phyloP scores from a whole-genome alignment of 2,888 invertebrate genomes.

The Metopia argyrocephala region DNA sequence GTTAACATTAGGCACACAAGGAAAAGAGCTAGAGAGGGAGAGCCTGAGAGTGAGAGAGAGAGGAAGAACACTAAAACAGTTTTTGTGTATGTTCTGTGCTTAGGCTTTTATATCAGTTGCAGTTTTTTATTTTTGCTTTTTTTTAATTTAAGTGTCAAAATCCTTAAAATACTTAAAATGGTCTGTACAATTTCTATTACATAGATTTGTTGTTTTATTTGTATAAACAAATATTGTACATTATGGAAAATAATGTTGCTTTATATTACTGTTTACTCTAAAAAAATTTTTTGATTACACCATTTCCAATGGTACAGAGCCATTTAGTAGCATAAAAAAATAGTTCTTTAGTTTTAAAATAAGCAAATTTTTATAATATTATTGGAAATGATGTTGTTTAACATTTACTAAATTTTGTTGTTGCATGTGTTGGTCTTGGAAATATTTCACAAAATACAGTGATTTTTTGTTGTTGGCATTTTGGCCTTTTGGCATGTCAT shows the following conservation, averaged over 20 bases:
- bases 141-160: constrained; percentile 58
- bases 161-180: constrained; percentile 20
- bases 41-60: background rate
- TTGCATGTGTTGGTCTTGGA: constrained; percentile 1
- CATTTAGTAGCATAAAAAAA: no score
- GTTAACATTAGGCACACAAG: constrained; percentile 23
- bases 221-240: constrained; percentile 25
- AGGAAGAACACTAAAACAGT: background rate
- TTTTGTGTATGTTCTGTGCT: constrained; percentile 6
- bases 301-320: background rate
- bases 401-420: background rate
- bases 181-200: background rate
- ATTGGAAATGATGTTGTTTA: constrained; percentile 10
- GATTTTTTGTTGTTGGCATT: constrained; percentile 41
- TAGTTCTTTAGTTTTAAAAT: background rate
- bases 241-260: constrained; percentile 22
- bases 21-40: constrained; percentile 2
- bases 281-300: constrained; percentile 2
- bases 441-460: constrained; percentile 21
- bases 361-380: background rate
- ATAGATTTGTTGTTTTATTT: background rate
- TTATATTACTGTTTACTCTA: background rate
- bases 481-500: constrained; percentile 33
- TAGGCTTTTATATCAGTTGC: constrained; percentile 29
- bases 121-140: no score